Base-by-base conservation (phyloP, 2,113 vertebrate species). In the Hyaena hyaena region DNA sequence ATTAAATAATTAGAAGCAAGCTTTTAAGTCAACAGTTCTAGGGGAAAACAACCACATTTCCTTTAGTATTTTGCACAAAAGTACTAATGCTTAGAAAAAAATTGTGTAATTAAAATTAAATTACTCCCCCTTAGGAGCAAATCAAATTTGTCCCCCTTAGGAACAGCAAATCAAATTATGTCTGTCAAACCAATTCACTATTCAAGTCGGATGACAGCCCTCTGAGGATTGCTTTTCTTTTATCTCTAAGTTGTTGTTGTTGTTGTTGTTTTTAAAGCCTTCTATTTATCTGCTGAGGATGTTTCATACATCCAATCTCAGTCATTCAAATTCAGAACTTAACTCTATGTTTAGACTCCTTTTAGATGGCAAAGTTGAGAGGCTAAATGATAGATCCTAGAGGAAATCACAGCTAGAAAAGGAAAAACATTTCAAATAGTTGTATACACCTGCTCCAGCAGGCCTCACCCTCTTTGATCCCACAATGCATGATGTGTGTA, bases 31-130 rank as follows among this genome's bases (percentile, higher is more conserved):
- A 97, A 85, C 91, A 91, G 15, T 95, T 97, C 48, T 65, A 68
- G 19, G 26, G 63, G 69, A 68, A 79, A 92, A 71, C 7, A 81
- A 77, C 28, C 28, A 93, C 11, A 96, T 92, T 96, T 95, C 90
- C 58, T 84, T 90, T 68, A 95, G 68, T 92, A 92, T 92, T 95
- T 90, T 95, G 5, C 43, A 87, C 53, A 31, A 69, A 97, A 90
- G 53, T 97, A 58, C 58, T 93, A 95, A 95, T 69, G n/a, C 68
- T 95, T 93, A 87, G 69, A 35, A 55, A 81, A 94, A 95, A 96
- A 14, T 45, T 93, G 79, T 81, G 23, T 97, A 93, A 96, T 97
- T 97, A 96, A 96, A 97, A 95, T 96, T 85, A 97, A 98, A 95
- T 97, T 87, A 95, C 21, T 95, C 63, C 45, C 85, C 77, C 45